These are phyloP conservation scores for Bambusicola thoracicus DNA, from an alignment of 2,113 vertebrate genomes.

Conservation along the genomic window DNA sequence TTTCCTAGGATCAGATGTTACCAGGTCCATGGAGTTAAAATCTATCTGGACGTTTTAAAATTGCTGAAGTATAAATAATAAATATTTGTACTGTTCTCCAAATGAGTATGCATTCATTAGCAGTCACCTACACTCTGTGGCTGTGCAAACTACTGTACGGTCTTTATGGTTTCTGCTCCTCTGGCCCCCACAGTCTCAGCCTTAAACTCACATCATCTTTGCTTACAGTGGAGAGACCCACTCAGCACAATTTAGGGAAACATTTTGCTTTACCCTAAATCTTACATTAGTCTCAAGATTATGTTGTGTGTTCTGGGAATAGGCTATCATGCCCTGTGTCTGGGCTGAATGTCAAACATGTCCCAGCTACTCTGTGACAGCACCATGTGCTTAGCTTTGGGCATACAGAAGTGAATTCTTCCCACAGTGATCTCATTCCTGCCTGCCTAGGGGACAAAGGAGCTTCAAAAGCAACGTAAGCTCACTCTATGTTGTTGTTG, in stretches of 20 bases:
- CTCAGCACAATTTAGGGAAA: background rate
- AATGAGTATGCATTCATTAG: background rate
- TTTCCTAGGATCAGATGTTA: background rate
- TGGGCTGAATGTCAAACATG: background rate
- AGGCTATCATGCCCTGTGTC: background rate
- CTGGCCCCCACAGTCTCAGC: background rate
- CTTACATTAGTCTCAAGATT: background rate
- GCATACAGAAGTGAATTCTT: background rate
- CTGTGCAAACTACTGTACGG: background rate
- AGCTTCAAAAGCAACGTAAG: background rate
- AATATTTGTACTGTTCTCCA: background rate
- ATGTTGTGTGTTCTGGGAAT: accelerated
- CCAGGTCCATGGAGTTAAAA: background rate
- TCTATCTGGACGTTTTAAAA: background rate
- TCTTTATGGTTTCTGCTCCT: background rate
- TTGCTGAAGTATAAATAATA: background rate
- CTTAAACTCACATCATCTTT: background rate
- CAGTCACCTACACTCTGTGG: background rate
- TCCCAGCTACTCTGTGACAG: background rate
- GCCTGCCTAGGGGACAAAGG: background rate
- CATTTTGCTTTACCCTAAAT: background rate
- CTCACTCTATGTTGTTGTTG: background rate
- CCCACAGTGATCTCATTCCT: background rate
- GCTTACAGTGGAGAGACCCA: background rate
- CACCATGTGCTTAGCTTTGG: background rate